Conservation (phyloP, 2,888 invertebrate species). For the Pinctada fucata region DNA sequence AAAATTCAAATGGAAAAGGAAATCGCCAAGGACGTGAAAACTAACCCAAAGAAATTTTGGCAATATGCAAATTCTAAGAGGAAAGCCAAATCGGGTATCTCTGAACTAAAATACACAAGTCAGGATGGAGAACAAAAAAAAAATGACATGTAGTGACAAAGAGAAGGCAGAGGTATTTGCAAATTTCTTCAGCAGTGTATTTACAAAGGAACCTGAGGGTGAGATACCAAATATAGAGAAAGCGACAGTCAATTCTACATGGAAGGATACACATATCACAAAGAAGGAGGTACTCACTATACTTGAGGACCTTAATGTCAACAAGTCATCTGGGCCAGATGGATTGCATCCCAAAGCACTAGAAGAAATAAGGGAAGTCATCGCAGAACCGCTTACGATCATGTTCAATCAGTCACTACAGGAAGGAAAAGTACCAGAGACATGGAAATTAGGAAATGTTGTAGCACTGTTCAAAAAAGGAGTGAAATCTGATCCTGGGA, state of each 20-base stretch:
- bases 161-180: background rate
- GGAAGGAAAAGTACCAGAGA: constrained; percentile 1
- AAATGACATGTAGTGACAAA: background rate
- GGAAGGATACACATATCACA: background rate
- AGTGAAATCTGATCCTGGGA: background rate
- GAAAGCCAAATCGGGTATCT: background rate
- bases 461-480: constrained; percentile 20
- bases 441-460: constrained; percentile 14
- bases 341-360: constrained; percentile 17
- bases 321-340: constrained; percentile 27
- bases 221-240: constrained; percentile 3
- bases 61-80: constrained; percentile 1
- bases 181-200: constrained; percentile 13
- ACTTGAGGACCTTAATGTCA: background rate
- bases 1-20: constrained; percentile 16
- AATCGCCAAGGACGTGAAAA: background rate
- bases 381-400: constrained; percentile 14
- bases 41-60: background rate
- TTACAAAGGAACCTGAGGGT: constrained; percentile 6
- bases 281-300: background rate
- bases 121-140: background rate
- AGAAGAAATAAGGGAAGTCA: constrained; percentile 4
- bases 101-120: background rate
- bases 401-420: constrained; percentile 15
- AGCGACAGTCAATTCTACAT: background rate